Percentiles rank a stretch among this genome's conserved stretches.
These are phyloP conservation scores for Rhyacichthys aspro DNA, from an alignment of 2,797 vertebrate species.

Conservation along the genomic window DNA sequence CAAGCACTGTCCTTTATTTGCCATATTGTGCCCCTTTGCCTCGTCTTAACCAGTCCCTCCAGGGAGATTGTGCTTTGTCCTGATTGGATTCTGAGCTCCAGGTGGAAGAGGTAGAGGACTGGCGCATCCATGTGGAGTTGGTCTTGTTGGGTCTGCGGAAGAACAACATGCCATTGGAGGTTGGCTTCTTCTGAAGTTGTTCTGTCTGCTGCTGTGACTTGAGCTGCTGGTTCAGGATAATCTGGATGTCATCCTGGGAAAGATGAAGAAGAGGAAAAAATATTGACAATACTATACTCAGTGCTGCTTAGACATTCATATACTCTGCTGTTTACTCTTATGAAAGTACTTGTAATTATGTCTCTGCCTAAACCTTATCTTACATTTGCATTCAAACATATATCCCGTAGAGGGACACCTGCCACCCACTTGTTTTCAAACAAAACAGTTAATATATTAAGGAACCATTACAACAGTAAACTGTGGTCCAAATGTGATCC, in stretches of 20 bases:
- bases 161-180: slow-evolving; percentile 66
- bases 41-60: slow-evolving; percentile 81
- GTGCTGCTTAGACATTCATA: too few relatives aligned
- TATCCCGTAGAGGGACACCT: slow-evolving; percentile 38
- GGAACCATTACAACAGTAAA: too few relatives aligned
- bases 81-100: slow-evolving; percentile 58
- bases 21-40: slow-evolving; percentile 71
- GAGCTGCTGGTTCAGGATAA: slow-evolving; percentile 83
- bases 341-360: neutral
- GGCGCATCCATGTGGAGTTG: slow-evolving; percentile 43
- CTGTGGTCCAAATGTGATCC: neutral
- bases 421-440: slow-evolving; percentile 36
- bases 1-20: slow-evolving; percentile 48
- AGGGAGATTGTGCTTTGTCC: slow-evolving; percentile 67
- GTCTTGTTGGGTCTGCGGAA: slow-evolving; percentile 63
- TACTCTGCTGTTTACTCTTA: neutral
- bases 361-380: slow-evolving; percentile 29
- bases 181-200: slow-evolving; percentile 64
- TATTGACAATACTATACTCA: slow-evolving; percentile 1
- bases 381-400: too few relatives aligned
- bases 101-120: slow-evolving; percentile 46
- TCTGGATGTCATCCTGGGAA: slow-evolving; percentile 84
- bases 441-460: neutral
- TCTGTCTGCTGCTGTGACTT: slow-evolving; percentile 76
- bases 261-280: slow-evolving; percentile 23